Conservation (phyloP, 53 echinoderm and acorn worm genomes). For the Patiria pectinifera region DNA sequence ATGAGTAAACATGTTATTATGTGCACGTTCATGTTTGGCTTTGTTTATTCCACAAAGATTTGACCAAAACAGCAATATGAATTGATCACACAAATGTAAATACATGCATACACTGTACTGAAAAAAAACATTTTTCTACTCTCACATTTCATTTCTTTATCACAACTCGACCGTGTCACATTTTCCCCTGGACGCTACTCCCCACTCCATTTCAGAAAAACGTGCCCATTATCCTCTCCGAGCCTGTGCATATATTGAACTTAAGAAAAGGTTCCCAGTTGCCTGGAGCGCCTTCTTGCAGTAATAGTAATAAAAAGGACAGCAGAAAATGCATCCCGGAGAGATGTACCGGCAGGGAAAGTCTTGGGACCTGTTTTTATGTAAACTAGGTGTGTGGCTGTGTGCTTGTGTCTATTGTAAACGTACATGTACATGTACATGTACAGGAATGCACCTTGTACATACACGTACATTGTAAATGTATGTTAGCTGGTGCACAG, state of each 20-base stretch:
- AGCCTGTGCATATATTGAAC: neutral
- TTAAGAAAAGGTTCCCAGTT: neutral
- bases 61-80: neutral
- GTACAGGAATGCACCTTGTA: neutral
- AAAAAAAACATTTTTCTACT: neutral
- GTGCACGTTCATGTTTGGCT: too few relatives aligned
- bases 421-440: conserved; percentile 19
- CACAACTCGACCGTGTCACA: neutral
- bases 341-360: neutral
- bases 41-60: too few relatives aligned
- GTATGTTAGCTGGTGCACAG: neutral
- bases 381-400: too few relatives aligned
- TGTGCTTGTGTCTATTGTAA: too few relatives aligned
- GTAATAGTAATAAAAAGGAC: neutral
- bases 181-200: neutral
- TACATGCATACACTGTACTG: neutral
- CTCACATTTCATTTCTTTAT: neutral
- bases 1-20: too few relatives aligned
- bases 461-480: neutral
- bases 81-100: neutral
- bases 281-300: neutral
- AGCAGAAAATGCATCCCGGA: neutral
- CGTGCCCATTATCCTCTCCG: neutral
- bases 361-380: neutral
- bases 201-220: neutral